These are phyloP conservation scores for Orussus abietinus DNA, from an alignment of 1,140 invertebrate genomes.

Conservation along the genomic window DNA sequence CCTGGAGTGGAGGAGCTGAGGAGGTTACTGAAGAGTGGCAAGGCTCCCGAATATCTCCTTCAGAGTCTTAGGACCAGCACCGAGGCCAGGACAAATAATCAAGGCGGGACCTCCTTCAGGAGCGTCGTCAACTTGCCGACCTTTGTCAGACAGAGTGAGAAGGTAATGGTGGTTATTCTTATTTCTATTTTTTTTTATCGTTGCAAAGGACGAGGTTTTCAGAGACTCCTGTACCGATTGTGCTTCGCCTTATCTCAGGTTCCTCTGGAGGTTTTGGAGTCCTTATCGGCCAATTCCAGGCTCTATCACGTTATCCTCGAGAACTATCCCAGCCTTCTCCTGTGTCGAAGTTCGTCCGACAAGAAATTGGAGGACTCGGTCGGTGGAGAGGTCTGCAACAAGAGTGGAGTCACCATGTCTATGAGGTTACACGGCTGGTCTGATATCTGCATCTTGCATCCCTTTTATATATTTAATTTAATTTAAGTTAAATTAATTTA, in stretches of 20 bases:
- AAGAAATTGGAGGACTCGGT: conserved; percentile 56
- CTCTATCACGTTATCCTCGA: conserved; percentile 68
- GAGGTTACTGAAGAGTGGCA: conserved; percentile 61
- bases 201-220: no score
- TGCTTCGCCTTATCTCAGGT: conserved; percentile 49
- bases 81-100: conserved; percentile 30
- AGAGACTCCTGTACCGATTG: no score
- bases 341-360: conserved; percentile 63
- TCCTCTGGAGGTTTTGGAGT: conserved; percentile 63
- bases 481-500: no score
- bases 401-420: conserved; percentile 59
- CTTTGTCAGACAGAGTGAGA: conserved; percentile 66
- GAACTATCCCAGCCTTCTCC: conserved; percentile 67
- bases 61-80: conserved; percentile 60
- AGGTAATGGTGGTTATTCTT: conserved; percentile 47
- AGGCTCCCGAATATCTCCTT: conserved; percentile 63
- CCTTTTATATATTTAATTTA: conserved; percentile 18
- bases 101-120: conserved; percentile 44
- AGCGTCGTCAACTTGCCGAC: conserved; percentile 74
- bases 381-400: conserved; percentile 37
- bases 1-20: conserved; percentile 66
- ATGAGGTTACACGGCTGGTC: conserved; percentile 50
- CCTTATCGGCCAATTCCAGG: conserved; percentile 61
- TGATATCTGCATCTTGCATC: conserved; percentile 26
- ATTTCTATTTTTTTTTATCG: conserved; percentile 9